Percentiles rank a stretch among this genome's conserved stretches.
Evolutionary conservation across 2,888 invertebrate species (phyloP).

Genomic region (Catotricha subobsoleta): DNA sequence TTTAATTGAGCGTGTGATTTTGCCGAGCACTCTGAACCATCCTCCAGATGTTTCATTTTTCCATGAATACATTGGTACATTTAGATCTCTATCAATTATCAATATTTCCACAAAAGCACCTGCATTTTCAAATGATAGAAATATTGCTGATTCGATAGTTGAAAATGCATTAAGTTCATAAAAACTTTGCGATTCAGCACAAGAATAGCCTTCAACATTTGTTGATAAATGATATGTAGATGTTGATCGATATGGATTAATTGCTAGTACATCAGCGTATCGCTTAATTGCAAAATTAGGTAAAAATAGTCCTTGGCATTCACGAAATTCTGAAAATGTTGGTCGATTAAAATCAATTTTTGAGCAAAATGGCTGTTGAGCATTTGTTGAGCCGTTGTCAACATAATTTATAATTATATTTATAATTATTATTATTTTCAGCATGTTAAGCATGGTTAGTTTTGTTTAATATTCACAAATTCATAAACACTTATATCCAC

Average conservation of each 20-base stretch:
- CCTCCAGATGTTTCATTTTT: background rate
- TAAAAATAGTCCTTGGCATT: background rate
- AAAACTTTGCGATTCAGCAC: background rate
- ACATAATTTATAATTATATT: too few species aligned
- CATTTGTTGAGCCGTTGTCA: too few species aligned
- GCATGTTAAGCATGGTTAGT: too few species aligned
- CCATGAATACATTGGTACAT: background rate
- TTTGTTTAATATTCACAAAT: too few species aligned
- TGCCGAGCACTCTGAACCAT: background rate
- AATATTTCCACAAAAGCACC: background rate
- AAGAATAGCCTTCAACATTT: background rate
- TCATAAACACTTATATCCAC: background rate
- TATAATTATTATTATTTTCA: too few species aligned
- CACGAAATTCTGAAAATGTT: background rate
- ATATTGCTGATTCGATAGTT: background rate
- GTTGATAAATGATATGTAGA: background rate
- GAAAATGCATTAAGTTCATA: background rate
- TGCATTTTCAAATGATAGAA: background rate
- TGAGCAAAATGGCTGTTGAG: background rate
- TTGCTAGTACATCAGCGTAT: background rate
- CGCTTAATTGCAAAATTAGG: background rate
- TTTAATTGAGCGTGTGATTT: background rate
- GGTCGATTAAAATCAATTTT: constrained; percentile 1
- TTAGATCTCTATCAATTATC: background rate
- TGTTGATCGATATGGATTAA: background rate